phyloP scores from a whole-genome alignment of 2,113 vertebrate genomes.

The Hypomesus transpacificus region DNA sequence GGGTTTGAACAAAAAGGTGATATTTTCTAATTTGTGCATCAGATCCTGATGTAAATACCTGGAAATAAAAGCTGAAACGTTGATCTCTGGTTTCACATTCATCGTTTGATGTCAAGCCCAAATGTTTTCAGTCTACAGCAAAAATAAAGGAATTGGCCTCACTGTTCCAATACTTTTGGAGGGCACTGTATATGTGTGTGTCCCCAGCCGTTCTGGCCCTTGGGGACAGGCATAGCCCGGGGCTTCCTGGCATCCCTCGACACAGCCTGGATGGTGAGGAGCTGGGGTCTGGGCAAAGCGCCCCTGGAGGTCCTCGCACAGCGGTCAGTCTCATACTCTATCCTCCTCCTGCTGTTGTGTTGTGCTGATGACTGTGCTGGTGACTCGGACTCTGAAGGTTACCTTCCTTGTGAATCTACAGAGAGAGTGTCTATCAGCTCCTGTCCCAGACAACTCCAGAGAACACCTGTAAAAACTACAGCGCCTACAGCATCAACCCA shows the following conservation, averaged over 20 bases:
- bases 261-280: slow-evolving; percentile 89
- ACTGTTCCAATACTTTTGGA: too few relatives aligned
- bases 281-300: slow-evolving; percentile 76
- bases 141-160: too few relatives aligned
- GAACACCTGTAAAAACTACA: slow-evolving; percentile 86
- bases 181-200: not conserved
- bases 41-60: too few relatives aligned
- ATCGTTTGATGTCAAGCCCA: too few relatives aligned
- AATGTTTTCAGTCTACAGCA: too few relatives aligned
- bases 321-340: slow-evolving; percentile 68
- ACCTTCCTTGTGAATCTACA: slow-evolving; percentile 42
- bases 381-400: not conserved
- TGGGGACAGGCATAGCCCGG: slow-evolving; percentile 89
- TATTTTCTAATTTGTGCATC: too few relatives aligned
- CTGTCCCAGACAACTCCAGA: slow-evolving; percentile 91
- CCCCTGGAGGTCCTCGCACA: slow-evolving; percentile 84
- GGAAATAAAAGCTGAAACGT: too few relatives aligned
- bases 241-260: slow-evolving; percentile 89
- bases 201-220: slow-evolving; percentile 91
- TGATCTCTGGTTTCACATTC: too few relatives aligned
- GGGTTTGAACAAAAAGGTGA: too few relatives aligned
- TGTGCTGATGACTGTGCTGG: not conserved
- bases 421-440: slow-evolving; percentile 89
- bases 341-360: not conserved
- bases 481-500: slow-evolving; percentile 83